phyloP scores from a whole-genome alignment of 2,797 vertebrate species.

The Peromyscus aztecus region DNA sequence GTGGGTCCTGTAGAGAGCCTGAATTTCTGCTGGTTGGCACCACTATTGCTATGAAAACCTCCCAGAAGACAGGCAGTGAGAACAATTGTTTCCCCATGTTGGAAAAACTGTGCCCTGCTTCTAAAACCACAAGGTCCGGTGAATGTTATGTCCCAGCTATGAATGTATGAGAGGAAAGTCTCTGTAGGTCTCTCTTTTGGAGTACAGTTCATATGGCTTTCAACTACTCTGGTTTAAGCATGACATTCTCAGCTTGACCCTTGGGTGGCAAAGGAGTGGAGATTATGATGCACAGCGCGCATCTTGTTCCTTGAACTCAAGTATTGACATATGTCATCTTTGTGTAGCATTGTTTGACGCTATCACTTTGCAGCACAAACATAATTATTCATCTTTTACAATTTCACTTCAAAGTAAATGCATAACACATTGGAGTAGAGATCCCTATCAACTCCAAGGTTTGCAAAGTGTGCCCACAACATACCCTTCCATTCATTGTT shows the following conservation, averaged over 20 bases:
- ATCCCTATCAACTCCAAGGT: neutral
- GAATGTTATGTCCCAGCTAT: neutral
- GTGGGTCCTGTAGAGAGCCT: neutral
- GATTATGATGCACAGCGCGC: neutral
- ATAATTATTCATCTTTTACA: neutral
- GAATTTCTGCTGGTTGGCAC: neutral
- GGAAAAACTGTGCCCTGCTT: neutral
- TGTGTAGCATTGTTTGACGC: neutral
- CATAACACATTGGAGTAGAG: neutral
- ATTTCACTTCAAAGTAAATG: neutral
- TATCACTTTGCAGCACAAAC: conserved; percentile 14
- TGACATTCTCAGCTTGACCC: neutral
- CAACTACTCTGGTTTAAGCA: neutral
- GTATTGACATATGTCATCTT: neutral
- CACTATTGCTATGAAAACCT: neutral
- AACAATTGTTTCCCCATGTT: neutral
- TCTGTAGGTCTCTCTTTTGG: neutral
- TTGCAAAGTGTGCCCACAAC: neutral
- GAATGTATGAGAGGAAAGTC: neutral
- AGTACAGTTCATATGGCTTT: neutral
- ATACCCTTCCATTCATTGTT: neutral
- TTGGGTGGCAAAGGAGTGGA: neutral
- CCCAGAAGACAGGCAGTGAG: neutral
- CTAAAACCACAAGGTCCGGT: neutral
- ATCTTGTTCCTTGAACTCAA: neutral